phyloP scores from a whole-genome alignment of 2,888 invertebrate species.

The Galeopsomyia nigrocyanea region DNA sequence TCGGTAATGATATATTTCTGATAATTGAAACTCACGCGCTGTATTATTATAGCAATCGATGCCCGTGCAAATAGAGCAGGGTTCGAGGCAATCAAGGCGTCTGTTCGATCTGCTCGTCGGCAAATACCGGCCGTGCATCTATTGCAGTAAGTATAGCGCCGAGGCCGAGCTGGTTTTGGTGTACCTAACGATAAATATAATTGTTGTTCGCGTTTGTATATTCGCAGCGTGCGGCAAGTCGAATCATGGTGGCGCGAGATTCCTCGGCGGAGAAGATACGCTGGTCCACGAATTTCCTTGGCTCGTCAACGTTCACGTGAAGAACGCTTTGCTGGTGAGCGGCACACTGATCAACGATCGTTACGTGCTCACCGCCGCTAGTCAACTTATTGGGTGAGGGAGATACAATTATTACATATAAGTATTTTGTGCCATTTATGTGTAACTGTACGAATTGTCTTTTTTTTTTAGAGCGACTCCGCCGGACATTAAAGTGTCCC shows the following conservation, averaged over 20 bases:
- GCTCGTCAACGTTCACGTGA: conserved; percentile 70
- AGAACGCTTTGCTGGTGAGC: conserved; percentile 63
- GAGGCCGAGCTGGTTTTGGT: background rate
- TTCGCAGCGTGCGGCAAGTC: conserved; percentile 70
- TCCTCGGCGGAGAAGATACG: conserved; percentile 70
- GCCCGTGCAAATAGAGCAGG: too few species aligned
- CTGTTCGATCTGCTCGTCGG: conserved; percentile 61
- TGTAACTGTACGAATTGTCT: background rate
- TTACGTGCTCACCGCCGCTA: conserved; percentile 73
- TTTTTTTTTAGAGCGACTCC: conserved; percentile 54
- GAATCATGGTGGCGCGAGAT: conserved; percentile 66
- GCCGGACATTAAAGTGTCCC: conserved; percentile 70
- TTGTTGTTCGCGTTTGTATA: too few species aligned
- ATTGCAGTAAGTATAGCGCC: conserved; percentile 58
- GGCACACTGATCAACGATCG: conserved; percentile 73
- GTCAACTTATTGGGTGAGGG: conserved; percentile 70
- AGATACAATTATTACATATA: background rate
- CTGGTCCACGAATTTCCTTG: conserved; percentile 73
- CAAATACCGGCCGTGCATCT: conserved; percentile 59
- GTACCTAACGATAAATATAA: too few species aligned
- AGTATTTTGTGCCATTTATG: background rate
- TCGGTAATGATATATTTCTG: too few species aligned
- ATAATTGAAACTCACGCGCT: too few species aligned
- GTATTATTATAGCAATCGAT: too few species aligned
- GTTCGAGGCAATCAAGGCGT: conserved; percentile 54